Evolutionary conservation across 2,113 vertebrate genomes (phyloP).

Genomic region (Oxyura jamaicensis): DNA sequence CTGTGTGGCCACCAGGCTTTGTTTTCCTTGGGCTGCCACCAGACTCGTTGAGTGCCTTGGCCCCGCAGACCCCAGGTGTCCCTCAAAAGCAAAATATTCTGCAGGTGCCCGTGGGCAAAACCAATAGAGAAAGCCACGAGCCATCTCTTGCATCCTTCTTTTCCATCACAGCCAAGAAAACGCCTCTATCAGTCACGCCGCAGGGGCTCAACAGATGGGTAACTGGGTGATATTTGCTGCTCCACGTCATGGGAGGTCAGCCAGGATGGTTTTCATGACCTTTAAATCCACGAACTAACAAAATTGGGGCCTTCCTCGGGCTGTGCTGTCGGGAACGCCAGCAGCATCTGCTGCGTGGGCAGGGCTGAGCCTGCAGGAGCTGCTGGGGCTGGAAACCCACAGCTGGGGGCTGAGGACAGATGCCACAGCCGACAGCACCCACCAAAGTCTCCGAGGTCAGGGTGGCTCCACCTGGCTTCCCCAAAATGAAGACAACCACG

Average conservation of each 20-base stretch:
- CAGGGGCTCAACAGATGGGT: background rate
- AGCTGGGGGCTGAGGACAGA: background rate
- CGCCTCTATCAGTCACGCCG: rapidly evolving
- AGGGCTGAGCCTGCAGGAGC: background rate
- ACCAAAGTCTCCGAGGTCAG: background rate
- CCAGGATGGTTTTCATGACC: background rate
- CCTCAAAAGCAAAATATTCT: background rate
- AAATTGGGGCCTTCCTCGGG: background rate
- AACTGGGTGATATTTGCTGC: background rate
- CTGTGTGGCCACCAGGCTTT: background rate
- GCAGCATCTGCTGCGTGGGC: background rate
- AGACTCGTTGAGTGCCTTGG: background rate
- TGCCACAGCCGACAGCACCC: background rate
- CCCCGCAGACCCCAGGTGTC: background rate
- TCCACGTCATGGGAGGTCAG: rapidly evolving
- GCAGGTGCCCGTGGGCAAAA: background rate
- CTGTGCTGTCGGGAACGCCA: rapidly evolving
- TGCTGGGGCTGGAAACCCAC: background rate
- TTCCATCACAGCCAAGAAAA: background rate
- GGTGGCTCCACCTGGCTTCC: background rate
- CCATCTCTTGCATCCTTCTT: rapidly evolving
- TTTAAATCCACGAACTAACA: background rate
- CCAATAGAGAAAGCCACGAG: rapidly evolving
- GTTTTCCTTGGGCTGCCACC: background rate
- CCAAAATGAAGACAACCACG: background rate